Conservation (phyloP, 1,140 invertebrate species). For the Philotrypesis tridentata region DNA sequence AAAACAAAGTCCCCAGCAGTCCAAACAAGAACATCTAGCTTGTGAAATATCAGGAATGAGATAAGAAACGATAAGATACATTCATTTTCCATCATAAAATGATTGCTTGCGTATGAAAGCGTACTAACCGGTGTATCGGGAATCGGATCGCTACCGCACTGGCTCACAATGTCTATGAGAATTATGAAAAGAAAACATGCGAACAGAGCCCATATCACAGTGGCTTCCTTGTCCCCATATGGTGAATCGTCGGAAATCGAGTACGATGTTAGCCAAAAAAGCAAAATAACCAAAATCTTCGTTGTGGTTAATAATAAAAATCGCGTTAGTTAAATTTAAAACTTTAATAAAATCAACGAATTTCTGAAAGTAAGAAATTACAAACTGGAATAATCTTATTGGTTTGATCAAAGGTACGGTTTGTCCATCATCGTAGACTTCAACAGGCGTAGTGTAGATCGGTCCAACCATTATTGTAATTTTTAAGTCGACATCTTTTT, state of each 20-base stretch:
- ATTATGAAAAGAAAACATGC: constrained; percentile 55
- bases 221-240: constrained; percentile 49
- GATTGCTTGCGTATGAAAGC: not conserved
- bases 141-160: constrained; percentile 61
- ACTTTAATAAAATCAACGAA: constrained; percentile 12
- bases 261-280: constrained; percentile 52
- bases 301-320: not conserved
- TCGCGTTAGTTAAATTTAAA: not conserved
- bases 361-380: constrained; percentile 47
- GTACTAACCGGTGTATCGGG: constrained; percentile 60
- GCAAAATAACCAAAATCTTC: constrained; percentile 50
- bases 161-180: constrained; percentile 61
- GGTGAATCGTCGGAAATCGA: constrained; percentile 51
- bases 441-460: constrained; percentile 29
- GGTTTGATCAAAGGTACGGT: constrained; percentile 55
- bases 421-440: constrained; percentile 35
- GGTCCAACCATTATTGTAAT: constrained; percentile 12
- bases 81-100: constrained; percentile 6
- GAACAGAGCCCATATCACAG: constrained; percentile 51
- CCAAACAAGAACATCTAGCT: constrained; percentile 62
- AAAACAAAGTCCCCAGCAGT: constrained; percentile 53
- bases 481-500: not conserved
- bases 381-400: constrained; percentile 62
- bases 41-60: constrained; percentile 23
- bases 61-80: constrained; percentile 18